Conservation (phyloP, 2,888 invertebrate species). For the Synergus itoensis region DNA sequence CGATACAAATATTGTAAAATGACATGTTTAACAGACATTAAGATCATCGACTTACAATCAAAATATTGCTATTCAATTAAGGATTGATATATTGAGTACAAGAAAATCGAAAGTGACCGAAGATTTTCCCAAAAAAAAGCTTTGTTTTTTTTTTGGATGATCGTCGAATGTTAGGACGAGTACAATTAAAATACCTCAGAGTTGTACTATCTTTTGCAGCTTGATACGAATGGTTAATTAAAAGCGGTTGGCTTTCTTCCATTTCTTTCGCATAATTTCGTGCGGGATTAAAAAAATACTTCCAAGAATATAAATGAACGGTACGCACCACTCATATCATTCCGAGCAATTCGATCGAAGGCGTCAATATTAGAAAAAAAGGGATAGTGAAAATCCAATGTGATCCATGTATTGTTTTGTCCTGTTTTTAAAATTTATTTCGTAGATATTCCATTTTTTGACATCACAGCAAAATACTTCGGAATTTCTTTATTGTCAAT, state of each 20-base stretch:
- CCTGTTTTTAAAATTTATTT: background rate
- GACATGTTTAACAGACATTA: slow-evolving; percentile 8
- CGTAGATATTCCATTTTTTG: background rate
- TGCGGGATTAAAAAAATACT: slow-evolving; percentile 20
- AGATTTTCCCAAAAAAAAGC: slow-evolving; percentile 5
- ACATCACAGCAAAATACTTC: background rate
- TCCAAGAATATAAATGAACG: slow-evolving; percentile 23
- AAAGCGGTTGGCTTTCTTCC: slow-evolving; percentile 24
- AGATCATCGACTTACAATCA: slow-evolving; percentile 31
- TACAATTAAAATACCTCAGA: slow-evolving; percentile 43
- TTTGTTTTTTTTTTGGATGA: slow-evolving; percentile 30
- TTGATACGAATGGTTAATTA: slow-evolving; percentile 28
- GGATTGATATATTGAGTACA: slow-evolving; percentile 1
- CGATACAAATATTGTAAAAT: slow-evolving; percentile 31
- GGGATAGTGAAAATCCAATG: slow-evolving; percentile 25
- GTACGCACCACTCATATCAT: slow-evolving; percentile 31
- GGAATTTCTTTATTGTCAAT: background rate
- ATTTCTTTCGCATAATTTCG: slow-evolving; percentile 22
- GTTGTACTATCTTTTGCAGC: slow-evolving; percentile 28
- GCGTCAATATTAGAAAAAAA: slow-evolving; percentile 34
- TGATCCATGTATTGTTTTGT: slow-evolving; percentile 19
- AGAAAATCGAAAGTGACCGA: slow-evolving; percentile 16
- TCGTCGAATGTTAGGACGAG: slow-evolving; percentile 40
- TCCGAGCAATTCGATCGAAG: slow-evolving; percentile 29
- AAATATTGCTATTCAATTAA: slow-evolving; percentile 28